A percentile compares a stretch with the other conserved stretches of the same genome.
Evolutionary conservation across 2,113 vertebrate species (phyloP).

Genomic region (Probosciger aterrimus): DNA sequence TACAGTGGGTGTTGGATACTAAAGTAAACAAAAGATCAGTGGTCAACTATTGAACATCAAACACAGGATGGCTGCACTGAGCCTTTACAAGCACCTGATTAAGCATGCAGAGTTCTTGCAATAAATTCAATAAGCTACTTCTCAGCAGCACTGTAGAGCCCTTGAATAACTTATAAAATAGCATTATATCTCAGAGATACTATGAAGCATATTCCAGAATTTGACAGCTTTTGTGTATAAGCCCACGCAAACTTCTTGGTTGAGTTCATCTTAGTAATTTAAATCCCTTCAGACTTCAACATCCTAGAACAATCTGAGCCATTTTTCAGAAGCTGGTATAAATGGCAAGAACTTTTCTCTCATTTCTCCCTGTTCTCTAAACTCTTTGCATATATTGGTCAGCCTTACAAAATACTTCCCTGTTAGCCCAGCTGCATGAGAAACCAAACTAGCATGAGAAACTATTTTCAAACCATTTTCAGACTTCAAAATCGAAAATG

Average conservation of each 20-base stretch:
- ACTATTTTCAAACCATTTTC: neutral
- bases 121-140: neutral
- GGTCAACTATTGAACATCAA: neutral
- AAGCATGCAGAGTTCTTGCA: neutral
- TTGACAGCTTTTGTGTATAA: slow-evolving; percentile 52
- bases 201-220: slow-evolving; percentile 43
- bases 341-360: neutral
- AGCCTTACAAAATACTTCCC: neutral
- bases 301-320: slow-evolving; percentile 41
- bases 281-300: slow-evolving; percentile 36
- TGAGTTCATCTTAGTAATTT: slow-evolving; percentile 46
- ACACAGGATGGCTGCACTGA: neutral
- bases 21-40: neutral
- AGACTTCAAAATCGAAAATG: neutral
- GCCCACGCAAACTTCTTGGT: slow-evolving; percentile 27
- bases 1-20: neutral
- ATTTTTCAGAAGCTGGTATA: slow-evolving; percentile 16
- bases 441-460: neutral
- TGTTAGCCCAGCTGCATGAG: neutral
- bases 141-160: neutral
- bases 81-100: neutral
- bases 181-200: neutral
- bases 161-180: neutral
- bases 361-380: neutral
- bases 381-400: neutral